Base-by-base conservation (phyloP, 2,888 invertebrate genomes). In the Synergus gifuensis region DNA sequence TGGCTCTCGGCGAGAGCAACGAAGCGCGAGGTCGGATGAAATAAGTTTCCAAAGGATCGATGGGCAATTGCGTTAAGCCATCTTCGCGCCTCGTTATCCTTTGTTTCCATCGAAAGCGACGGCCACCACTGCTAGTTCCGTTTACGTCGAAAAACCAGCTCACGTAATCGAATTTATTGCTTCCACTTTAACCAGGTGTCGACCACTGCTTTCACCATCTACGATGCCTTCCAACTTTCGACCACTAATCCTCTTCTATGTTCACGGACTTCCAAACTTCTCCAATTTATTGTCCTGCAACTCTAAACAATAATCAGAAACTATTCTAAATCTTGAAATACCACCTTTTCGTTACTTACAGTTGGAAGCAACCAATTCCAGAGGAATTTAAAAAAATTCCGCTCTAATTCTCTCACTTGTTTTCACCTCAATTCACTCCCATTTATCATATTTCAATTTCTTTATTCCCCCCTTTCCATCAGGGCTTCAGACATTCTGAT, bases 31-130 rank as follows among this genome's bases (percentile, higher is more conserved):
- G 46, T 77, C 76, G 49, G 87, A 85, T 85, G 79, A 78, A 80
- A 81, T 83, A 87, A 87, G 86, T 88, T 87, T 84, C 84, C 82
- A 83, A 69, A 85, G 88, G 87, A 91, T 91, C 89, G 88, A 90
- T 88, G 88, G 87, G 85, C 87, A 89, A 90, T 90, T 89, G 88
- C 87, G 89, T 90, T 90, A 89, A 90, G 89, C 88, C 89, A 88
- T 90, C 86, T 88, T 90, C 89, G 88, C 89, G 88, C 89, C 89
- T 91, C 90, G 90, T 91, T 91, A 90, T 91, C 89, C 89, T 89
- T 87, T 85, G 86, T 88, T 86, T 85, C 81, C 79, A 83, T 81
- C 82, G 79, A 54, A 62, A 82, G 69, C 78, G 63, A 78, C 69
- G 67, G n/a, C 49, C 36, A 54, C 73, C 73, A 73, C 73, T 40